Conservation (phyloP, 2,888 invertebrate species). For the Nasonia oneida region DNA sequence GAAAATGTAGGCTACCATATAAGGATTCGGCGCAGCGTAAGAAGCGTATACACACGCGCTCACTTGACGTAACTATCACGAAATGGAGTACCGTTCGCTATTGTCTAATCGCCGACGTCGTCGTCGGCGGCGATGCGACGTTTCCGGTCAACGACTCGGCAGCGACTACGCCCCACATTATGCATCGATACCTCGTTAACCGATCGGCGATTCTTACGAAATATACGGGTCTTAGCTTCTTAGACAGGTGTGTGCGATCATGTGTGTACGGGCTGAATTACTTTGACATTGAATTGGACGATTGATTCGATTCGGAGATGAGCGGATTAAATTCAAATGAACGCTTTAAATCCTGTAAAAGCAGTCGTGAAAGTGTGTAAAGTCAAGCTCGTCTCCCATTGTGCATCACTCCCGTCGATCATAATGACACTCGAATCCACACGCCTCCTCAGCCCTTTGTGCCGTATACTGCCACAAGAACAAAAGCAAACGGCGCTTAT, state of each 20-base stretch:
- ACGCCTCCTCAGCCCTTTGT: neutral
- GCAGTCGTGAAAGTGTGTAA: constrained; percentile 23
- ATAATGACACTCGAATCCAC: constrained; percentile 36
- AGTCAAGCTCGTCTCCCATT: constrained; percentile 19
- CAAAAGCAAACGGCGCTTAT: constrained; percentile 5
- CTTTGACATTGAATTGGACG: constrained; percentile 28
- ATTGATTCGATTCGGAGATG: neutral
- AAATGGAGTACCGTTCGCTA: constrained; percentile 61
- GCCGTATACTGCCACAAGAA: neutral
- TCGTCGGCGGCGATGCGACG: neutral
- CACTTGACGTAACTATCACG: constrained; percentile 62
- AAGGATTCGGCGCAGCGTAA: constrained; percentile 18
- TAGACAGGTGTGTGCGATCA: neutral
- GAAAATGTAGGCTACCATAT: constrained; percentile 47
- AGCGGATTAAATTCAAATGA: neutral
- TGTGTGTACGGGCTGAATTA: neutral
- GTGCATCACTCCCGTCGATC: constrained; percentile 30
- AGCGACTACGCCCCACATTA: too few relatives aligned
- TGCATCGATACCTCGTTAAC: too few relatives aligned
- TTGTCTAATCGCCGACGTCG: constrained; percentile 52
- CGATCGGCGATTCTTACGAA: too few relatives aligned
- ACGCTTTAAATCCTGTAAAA: neutral
- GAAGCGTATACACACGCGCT: neutral
- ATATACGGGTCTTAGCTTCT: too few relatives aligned
- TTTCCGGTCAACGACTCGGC: constrained; percentile 57